Conservation (phyloP, 2,113 vertebrate genomes). For the Cyprinodon variegatus region DNA sequence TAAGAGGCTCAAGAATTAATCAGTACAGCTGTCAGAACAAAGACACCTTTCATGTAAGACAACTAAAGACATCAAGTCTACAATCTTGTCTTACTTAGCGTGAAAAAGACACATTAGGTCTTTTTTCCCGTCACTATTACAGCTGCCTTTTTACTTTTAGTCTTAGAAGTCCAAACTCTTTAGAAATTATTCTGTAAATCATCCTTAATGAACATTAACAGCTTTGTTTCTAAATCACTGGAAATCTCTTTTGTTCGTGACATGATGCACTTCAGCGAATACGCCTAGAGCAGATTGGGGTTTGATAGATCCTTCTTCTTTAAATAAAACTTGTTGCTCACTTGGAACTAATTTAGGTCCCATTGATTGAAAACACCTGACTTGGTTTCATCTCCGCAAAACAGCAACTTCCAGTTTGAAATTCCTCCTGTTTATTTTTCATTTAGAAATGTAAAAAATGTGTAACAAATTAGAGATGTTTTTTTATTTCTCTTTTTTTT, state of each 20-base stretch:
- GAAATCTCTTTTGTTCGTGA: background rate
- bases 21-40: background rate
- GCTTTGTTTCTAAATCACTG: background rate
- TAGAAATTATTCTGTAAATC: conserved; percentile 2
- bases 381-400: background rate
- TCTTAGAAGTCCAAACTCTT: conserved; percentile 1
- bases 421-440: background rate
- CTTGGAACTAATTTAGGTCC: background rate
- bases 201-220: background rate
- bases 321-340: background rate
- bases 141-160: background rate
- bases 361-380: background rate
- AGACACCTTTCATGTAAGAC: background rate
- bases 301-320: background rate
- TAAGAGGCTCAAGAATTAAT: background rate
- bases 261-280: background rate
- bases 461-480: background rate
- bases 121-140: background rate
- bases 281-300: background rate
- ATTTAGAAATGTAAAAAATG: background rate
- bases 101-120: background rate
- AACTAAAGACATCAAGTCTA: background rate
- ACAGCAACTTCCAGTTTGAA: background rate
- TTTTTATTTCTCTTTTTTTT: background rate
- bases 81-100: background rate